A percentile compares a stretch with the other conserved stretches of the same genome.
These are phyloP conservation scores for Maniola jurtina DNA, from an alignment of 1,140 invertebrate genomes.

Conservation along the genomic window DNA sequence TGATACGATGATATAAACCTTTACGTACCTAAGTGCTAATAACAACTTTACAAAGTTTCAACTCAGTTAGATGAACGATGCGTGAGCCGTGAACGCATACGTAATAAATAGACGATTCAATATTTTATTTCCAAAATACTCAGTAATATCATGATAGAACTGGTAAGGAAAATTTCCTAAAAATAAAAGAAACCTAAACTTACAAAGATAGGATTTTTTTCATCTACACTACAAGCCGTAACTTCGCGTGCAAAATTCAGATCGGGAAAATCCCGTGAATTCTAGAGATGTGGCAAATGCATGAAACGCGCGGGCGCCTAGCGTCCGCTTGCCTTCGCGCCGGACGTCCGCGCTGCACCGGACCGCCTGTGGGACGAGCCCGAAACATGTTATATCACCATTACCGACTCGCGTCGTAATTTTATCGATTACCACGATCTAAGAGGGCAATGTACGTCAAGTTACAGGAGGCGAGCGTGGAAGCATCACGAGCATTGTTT, in stretches of 20 bases:
- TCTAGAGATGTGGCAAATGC: not conserved
- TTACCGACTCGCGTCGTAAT: constrained; percentile 36
- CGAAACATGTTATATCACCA: constrained; percentile 33
- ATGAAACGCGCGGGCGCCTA: constrained; percentile 53
- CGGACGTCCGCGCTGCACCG: constrained; percentile 60
- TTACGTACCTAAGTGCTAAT: too few relatives aligned
- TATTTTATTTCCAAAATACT: too few relatives aligned
- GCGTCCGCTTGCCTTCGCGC: constrained; percentile 49
- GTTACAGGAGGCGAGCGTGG: constrained; percentile 35
- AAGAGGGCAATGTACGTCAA: constrained; percentile 47
- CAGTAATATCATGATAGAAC: too few relatives aligned
- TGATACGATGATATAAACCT: too few relatives aligned
- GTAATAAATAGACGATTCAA: too few relatives aligned
- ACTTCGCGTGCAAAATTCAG: not conserved
- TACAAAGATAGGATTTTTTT: too few relatives aligned
- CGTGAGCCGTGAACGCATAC: too few relatives aligned
- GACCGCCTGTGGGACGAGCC: constrained; percentile 19
- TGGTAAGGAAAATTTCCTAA: too few relatives aligned
- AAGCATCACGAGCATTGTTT: constrained; percentile 45
- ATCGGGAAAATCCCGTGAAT: not conserved
- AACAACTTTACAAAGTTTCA: too few relatives aligned
- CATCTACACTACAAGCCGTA: too few relatives aligned
- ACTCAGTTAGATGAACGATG: too few relatives aligned
- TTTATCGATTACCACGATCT: constrained; percentile 17
- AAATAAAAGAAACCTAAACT: too few relatives aligned